Evolutionary conservation across 2,797 vertebrate species (phyloP).

Genomic region (Galaxias olidus): DNA sequence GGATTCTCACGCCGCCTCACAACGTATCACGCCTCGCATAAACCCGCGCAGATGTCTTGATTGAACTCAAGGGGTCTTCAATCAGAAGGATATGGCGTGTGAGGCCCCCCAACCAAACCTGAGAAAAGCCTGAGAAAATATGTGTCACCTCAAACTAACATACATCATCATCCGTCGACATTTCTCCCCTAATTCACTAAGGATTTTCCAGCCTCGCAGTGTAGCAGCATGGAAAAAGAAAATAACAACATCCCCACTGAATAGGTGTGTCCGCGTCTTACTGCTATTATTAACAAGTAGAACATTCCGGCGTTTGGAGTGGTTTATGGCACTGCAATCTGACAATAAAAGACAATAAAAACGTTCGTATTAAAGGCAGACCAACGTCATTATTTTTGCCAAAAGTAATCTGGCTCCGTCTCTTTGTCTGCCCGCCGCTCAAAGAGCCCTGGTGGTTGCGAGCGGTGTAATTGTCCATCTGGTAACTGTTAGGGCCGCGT

Average conservation of each 20-base stretch:
- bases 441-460: conserved; percentile 45
- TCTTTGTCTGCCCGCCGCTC: conserved; percentile 37
- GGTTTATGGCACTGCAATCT: conserved; percentile 42
- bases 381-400: conserved; percentile 53
- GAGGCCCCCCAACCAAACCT: too few species aligned
- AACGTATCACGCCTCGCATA: conserved; percentile 21
- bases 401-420: conserved; percentile 44
- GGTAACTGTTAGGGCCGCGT: conserved; percentile 62
- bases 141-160: conserved; percentile 52
- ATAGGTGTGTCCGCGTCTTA: conserved; percentile 1
- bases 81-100: conserved; percentile 48
- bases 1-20: conserved; percentile 19
- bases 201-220: not conserved
- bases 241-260: conserved; percentile 34
- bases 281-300: conserved; percentile 52
- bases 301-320: conserved; percentile 40
- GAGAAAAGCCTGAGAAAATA: too few species aligned
- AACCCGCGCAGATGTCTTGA: conserved; percentile 24
- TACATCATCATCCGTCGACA: conserved; percentile 4
- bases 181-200: conserved; percentile 28
- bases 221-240: conserved; percentile 24
- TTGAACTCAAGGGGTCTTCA: conserved; percentile 21
- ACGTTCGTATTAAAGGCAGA: conserved; percentile 38
- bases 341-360: conserved; percentile 32
- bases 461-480: conserved; percentile 66